Conservation (phyloP, 2,888 invertebrate species). For the Myathropa florea region DNA sequence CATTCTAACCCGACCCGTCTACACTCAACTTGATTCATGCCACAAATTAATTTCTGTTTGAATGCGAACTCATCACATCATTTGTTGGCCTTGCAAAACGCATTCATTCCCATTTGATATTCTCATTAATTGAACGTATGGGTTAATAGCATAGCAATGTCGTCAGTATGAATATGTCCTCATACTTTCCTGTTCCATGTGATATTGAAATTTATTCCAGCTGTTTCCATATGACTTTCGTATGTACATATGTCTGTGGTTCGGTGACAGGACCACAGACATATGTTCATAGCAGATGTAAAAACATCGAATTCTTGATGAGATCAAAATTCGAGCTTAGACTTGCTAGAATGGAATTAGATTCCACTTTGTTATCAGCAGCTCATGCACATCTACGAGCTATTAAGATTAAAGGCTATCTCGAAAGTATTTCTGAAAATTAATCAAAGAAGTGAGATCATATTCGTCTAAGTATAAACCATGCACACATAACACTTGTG, state of each 20-base stretch:
- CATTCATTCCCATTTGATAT: slow-evolving; percentile 40
- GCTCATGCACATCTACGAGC: neutral
- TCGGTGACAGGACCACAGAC: too few relatives aligned
- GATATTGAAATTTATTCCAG: slow-evolving; percentile 9
- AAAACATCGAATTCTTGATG: neutral
- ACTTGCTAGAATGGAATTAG: neutral
- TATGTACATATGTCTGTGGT: too few relatives aligned
- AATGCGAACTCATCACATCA: slow-evolving; percentile 19
- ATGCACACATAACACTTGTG: neutral
- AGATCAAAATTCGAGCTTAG: too few relatives aligned
- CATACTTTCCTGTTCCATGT: neutral
- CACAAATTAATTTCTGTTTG: slow-evolving; percentile 24
- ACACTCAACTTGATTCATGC: slow-evolving; percentile 27
- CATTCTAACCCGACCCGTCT: neutral
- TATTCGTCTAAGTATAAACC: neutral
- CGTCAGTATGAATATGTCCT: slow-evolving; percentile 10
- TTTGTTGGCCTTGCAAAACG: slow-evolving; percentile 36
- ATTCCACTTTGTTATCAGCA: neutral
- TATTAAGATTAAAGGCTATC: neutral
- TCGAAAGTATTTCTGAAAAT: neutral
- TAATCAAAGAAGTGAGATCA: neutral
- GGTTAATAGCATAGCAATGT: slow-evolving; percentile 42
- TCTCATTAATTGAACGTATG: slow-evolving; percentile 37
- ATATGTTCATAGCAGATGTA: too few relatives aligned
- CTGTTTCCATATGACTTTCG: neutral